phyloP scores from a whole-genome alignment of 1,140 invertebrate species.

The Cydia amplana region DNA sequence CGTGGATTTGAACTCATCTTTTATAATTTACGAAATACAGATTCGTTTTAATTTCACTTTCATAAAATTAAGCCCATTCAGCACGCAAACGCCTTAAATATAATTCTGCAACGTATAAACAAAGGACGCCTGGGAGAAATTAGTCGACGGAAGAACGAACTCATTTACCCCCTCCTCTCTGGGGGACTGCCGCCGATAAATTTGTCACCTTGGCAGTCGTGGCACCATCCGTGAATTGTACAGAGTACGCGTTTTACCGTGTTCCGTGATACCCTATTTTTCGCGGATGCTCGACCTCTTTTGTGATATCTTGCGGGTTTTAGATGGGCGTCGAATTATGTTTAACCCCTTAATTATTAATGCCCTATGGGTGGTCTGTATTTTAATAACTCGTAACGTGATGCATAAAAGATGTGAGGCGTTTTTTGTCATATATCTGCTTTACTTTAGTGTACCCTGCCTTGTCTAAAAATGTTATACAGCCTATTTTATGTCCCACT shows the following conservation, averaged over 20 bases:
- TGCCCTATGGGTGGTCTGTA: too few relatives aligned
- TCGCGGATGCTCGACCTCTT: background rate
- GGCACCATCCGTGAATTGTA: background rate
- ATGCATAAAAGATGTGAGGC: too few relatives aligned
- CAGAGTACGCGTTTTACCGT: background rate
- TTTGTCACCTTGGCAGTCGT: background rate
- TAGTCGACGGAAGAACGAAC: conserved; percentile 25
- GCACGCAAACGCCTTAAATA: background rate
- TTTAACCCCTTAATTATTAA: background rate
- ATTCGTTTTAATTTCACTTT: too few relatives aligned
- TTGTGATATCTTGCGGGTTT: background rate
- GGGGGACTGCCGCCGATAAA: background rate
- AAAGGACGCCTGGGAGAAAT: conserved; percentile 11
- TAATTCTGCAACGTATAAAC: conserved; percentile 18
- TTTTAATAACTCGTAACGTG: too few relatives aligned
- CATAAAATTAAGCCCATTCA: background rate
- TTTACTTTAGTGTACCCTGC: too few relatives aligned
- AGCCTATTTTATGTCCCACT: too few relatives aligned
- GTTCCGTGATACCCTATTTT: background rate
- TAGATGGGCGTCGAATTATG: too few relatives aligned
- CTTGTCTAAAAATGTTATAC: too few relatives aligned
- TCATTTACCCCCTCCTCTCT: conserved; percentile 14
- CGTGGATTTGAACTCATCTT: too few relatives aligned
- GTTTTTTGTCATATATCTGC: too few relatives aligned
- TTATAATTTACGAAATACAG: too few relatives aligned